Conservation (phyloP, 2,113 vertebrate species). For the Brachypodius melanocephalos region DNA sequence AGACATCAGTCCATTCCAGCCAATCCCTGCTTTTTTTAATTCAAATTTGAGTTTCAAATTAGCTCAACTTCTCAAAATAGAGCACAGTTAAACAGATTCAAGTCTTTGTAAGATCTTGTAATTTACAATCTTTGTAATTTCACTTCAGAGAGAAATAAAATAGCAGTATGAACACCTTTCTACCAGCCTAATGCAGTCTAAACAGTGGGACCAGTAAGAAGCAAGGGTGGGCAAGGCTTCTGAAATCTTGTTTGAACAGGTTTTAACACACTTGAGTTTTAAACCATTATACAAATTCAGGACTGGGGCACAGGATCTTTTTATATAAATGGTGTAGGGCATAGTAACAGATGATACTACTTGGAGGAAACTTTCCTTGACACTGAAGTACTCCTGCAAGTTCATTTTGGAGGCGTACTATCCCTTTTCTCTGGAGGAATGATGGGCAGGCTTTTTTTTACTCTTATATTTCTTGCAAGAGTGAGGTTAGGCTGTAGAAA, state of each 20-base stretch:
- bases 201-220: background rate
- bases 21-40: background rate
- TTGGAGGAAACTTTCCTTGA: background rate
- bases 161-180: background rate
- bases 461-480: background rate
- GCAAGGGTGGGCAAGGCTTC: background rate
- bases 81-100: background rate
- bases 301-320: background rate
- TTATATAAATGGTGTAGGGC: background rate
- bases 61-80: background rate
- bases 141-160: background rate
- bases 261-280: background rate
- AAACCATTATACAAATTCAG: background rate
- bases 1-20: background rate
- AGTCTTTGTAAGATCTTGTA: background rate
- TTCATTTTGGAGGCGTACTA: background rate
- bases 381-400: background rate
- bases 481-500: background rate
- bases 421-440: background rate
- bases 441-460: background rate
- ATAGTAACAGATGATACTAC: background rate
- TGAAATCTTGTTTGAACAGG: background rate
- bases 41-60: background rate
- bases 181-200: background rate
- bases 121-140: too few relatives aligned